phyloP scores from a whole-genome alignment of 92 coral and sea anemone species.

The Palythoa grandis region DNA sequence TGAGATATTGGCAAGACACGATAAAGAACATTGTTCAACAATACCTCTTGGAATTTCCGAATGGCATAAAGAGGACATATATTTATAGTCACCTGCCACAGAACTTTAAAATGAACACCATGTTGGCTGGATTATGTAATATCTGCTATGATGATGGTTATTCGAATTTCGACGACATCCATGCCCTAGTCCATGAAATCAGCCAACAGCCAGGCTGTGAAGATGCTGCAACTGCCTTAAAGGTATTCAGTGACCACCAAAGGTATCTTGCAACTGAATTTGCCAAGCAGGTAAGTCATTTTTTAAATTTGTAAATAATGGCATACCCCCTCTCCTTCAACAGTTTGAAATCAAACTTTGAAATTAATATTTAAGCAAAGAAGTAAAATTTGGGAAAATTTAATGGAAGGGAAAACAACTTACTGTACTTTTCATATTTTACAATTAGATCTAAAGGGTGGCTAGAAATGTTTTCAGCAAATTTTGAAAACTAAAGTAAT shows the following conservation, averaged over 20 bases:
- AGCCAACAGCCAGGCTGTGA: conserved; percentile 22
- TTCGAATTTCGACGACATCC: conserved; percentile 4
- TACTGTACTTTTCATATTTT: background rate
- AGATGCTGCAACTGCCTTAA: conserved; percentile 5
- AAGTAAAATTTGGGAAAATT: background rate
- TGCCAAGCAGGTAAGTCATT: conserved; percentile 24
- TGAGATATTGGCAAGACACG: conserved; percentile 19
- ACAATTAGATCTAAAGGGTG: conserved; percentile 12
- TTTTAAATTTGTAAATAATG: background rate
- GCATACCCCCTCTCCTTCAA: background rate
- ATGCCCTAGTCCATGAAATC: conserved; percentile 20
- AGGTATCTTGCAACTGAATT: conserved; percentile 32
- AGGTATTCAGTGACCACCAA: conserved; percentile 19
- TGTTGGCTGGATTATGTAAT: conserved; percentile 20
- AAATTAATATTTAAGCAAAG: background rate
- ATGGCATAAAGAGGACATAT: conserved; percentile 16
- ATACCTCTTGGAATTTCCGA: conserved; percentile 18
- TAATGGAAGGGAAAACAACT: background rate
- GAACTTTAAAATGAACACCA: conserved; percentile 24
- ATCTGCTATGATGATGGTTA: conserved; percentile 18
- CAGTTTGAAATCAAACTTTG: background rate
- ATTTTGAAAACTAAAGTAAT: background rate
- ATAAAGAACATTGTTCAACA: conserved; percentile 14
- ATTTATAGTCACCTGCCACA: conserved; percentile 26
- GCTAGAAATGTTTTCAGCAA: conserved; percentile 4